Evolutionary conservation across 2,888 invertebrate genomes (phyloP).

Genomic region (Isotomurus palustris): DNA sequence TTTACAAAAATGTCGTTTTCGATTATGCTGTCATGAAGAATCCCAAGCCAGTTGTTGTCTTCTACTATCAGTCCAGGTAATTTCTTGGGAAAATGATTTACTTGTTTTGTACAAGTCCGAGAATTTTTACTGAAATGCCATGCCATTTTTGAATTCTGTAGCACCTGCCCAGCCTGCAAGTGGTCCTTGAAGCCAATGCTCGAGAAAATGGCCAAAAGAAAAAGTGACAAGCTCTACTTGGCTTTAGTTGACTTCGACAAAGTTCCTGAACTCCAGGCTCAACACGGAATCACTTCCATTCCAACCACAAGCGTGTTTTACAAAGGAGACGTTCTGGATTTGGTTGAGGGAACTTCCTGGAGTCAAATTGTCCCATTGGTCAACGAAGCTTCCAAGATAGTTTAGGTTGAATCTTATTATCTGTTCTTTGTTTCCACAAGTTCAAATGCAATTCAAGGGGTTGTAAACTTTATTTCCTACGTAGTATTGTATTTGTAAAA

Average conservation of each 20-base stretch:
- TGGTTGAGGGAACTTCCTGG: slow-evolving; percentile 28
- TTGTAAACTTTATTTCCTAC: no score
- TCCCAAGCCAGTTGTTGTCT: slow-evolving; percentile 30
- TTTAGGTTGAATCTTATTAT: background rate
- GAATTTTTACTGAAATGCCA: background rate
- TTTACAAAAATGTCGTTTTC: slow-evolving; percentile 26
- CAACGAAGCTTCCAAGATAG: slow-evolving; percentile 22
- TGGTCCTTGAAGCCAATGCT: slow-evolving; percentile 32
- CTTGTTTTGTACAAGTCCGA: background rate
- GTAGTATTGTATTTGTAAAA: no score
- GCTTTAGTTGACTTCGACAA: slow-evolving; percentile 28
- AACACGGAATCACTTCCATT: slow-evolving; percentile 20
- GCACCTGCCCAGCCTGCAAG: slow-evolving; percentile 22
- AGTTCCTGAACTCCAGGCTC: slow-evolving; percentile 22
- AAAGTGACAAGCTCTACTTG: slow-evolving; percentile 14
- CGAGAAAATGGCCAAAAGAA: slow-evolving; percentile 28
- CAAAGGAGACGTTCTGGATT: slow-evolving; percentile 26
- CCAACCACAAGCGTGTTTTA: slow-evolving; percentile 24
- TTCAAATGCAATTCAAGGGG: no score
- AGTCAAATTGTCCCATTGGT: slow-evolving; percentile 22
- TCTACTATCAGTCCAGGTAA: slow-evolving; percentile 33
- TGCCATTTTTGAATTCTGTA: slow-evolving; percentile 7
- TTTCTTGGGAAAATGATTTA: background rate
- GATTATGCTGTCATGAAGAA: slow-evolving; percentile 28
- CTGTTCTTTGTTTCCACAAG: no score